Evolutionary conservation across 2,888 invertebrate genomes (phyloP), one percentile per base, ranked within the genome.

Genomic region (Andrena fulva): DNA sequence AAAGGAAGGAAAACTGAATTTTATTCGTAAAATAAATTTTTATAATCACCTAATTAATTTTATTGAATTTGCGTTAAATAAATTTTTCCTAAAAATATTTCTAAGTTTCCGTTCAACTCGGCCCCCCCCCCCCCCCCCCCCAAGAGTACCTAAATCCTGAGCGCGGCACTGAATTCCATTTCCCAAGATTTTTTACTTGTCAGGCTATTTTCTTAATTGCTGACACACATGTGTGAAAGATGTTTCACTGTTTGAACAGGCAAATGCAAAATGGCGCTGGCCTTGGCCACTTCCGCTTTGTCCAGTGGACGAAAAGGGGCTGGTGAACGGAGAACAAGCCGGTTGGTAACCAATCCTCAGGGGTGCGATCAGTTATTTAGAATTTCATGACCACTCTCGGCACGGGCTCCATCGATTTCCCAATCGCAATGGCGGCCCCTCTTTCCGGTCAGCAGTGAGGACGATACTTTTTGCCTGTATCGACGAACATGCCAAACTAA

Each of bases 331-430:
- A 60, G 70, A 75, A 77, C 77, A 48, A 56, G 63, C 54, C 42
- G 54, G 33, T 62, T 12, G 29, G 50, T 16, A 54, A 52, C 42
- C 59, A 35, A 66, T 68, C 80, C 90, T 87, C 91, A 24, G n/a
- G 89, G 89, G 90, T 89, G 82, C 89, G 77, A 91, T 91, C 90
- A 88, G 88, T 91, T 91, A 91, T 91, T 91, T 90, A 91, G 87
- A 89, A 90, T 88, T 91, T 90, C 85, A 80, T 83, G 87, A 86
- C 85, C 85, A 63, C 71, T 73, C 82, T 24, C 77, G 75, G 81
- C 84, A 82, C 74, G 77, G 5, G 42, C 29, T 73, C 79, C 89
- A 89, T 89, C 89, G 89, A 86, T 87, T 88, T 84, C 83, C 86
- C 83, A 86, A 86, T 86, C 76, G 86, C 42, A 31, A 69, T 42